Conservation (phyloP, 2,797 vertebrate species). For the Paramormyrops hopkinsi region DNA sequence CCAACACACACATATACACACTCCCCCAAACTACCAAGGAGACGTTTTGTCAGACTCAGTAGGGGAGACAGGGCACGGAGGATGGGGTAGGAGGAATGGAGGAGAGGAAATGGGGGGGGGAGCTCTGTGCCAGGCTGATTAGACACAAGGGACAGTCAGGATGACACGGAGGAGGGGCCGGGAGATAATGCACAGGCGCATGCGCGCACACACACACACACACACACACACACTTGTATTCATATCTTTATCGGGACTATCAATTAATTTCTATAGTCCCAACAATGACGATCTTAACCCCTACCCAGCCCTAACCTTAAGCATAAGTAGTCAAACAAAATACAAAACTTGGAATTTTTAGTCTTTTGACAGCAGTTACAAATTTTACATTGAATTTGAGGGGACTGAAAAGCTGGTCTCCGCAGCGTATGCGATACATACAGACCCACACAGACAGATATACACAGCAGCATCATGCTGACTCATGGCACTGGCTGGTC, state of each 20-base stretch:
- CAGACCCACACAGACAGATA: conserved; percentile 10
- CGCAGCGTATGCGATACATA: neutral
- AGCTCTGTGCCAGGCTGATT: conserved; percentile 51
- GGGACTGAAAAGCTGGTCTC: neutral
- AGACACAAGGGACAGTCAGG: conserved; percentile 48
- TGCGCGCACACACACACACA: neutral
- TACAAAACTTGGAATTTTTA: neutral
- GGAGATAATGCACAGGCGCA: conserved; percentile 35
- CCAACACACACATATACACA: neutral
- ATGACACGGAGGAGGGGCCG: conserved; percentile 36
- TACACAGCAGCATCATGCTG: neutral
- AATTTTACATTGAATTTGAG: neutral
- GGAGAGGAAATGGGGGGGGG: neutral
- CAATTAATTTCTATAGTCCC: neutral
- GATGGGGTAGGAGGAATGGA: neutral
- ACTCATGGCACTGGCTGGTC: conserved; percentile 2
- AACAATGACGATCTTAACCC: neutral
- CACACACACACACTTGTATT: neutral
- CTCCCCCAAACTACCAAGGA: neutral
- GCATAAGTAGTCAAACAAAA: neutral
- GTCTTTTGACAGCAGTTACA: neutral
- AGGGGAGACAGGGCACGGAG: conserved; percentile 15
- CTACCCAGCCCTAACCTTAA: neutral
- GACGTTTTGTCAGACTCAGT: conserved; percentile 18
- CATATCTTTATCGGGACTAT: no score